Evolutionary conservation across 2,888 invertebrate genomes (phyloP).

Genomic region (Microdon myrmicae): DNA sequence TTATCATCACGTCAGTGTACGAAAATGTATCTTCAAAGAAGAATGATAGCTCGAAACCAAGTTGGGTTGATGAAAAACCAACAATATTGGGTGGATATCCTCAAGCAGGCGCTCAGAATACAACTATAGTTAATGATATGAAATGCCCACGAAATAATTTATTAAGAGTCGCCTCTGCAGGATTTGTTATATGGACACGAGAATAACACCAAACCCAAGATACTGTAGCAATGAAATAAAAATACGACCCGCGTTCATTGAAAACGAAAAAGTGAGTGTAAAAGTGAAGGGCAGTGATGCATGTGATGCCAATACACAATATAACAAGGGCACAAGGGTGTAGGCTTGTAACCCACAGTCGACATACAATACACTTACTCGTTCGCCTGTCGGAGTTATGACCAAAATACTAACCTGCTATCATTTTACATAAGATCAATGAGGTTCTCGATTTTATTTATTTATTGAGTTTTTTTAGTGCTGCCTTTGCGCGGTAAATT

Average conservation of each 20-base stretch:
- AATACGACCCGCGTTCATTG: too few species aligned
- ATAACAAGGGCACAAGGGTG: slow-evolving; percentile 52
- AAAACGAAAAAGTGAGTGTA: slow-evolving; percentile 50
- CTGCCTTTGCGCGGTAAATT: slow-evolving; percentile 14
- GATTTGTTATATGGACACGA: too few species aligned
- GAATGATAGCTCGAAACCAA: slow-evolving; percentile 25
- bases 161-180: slow-evolving; percentile 54
- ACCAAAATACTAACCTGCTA: slow-evolving; percentile 56
- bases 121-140: slow-evolving; percentile 58
- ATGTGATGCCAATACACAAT: slow-evolving; percentile 45
- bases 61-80: slow-evolving; percentile 32
- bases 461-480: slow-evolving; percentile 9
- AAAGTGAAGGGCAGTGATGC: slow-evolving; percentile 60
- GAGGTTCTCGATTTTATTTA: slow-evolving; percentile 33
- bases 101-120: slow-evolving; percentile 16
- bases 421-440: slow-evolving; percentile 57
- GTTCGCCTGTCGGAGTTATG: slow-evolving; percentile 37
- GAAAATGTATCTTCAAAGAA: neutral
- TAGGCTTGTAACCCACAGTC: slow-evolving; percentile 37
- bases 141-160: slow-evolving; percentile 64
- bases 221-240: too few species aligned
- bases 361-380: slow-evolving; percentile 10
- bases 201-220: too few species aligned
- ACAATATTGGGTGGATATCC: slow-evolving; percentile 33
- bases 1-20: slow-evolving; percentile 31